Base-by-base conservation (phyloP, 1,140 invertebrate species). In the Carcinoscorpius rotundicauda region DNA sequence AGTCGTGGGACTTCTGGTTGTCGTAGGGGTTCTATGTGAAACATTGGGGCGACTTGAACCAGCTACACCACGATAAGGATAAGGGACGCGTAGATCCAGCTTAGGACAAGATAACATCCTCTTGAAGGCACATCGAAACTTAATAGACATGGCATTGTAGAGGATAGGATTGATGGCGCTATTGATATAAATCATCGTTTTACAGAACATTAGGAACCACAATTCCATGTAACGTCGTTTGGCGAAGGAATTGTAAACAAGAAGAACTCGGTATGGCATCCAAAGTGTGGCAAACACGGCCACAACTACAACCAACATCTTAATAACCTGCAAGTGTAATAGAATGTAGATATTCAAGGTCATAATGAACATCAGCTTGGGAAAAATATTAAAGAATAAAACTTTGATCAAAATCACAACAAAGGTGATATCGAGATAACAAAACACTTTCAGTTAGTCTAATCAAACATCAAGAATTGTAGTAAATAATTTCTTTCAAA, bases 161-260 rank as follows among this genome's bases (percentile, higher is more conserved):
- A 72, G 66, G 4, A 72, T 67, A 11, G 71, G 71, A 57, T 72
- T 72, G 62, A 72, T 70, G 10, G 71, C 71, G 52, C 80, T 82
- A 76, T 85, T 85, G 62, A 85, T 82, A 73, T 80, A 85, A 52
- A 85, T 78, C 76, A 83, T 82, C 10, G 82, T 82, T 65, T 84
- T 82, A 69, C 81, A 80, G 71, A 85, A 82, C 77, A 85, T 80
- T 4, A 84, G 74, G 69, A 82, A 85, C 84, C 84, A 85, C 1
- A 82, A 74, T 71, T 85, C 82, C 76, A 82, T 78, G 72, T 81
- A 84, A 57, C 73, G 74, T 8, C 76, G 71, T 5, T 72, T 72
- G 56, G 79, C 79, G 67, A 85, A 81, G 0, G 82, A 83, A 74
- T 85, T 85, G 75, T 85, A 85, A 3, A 85, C 83, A 4, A 85